Base-by-base conservation (phyloP, 1,140 invertebrate genomes). In the Lasioglossum baleicum region DNA sequence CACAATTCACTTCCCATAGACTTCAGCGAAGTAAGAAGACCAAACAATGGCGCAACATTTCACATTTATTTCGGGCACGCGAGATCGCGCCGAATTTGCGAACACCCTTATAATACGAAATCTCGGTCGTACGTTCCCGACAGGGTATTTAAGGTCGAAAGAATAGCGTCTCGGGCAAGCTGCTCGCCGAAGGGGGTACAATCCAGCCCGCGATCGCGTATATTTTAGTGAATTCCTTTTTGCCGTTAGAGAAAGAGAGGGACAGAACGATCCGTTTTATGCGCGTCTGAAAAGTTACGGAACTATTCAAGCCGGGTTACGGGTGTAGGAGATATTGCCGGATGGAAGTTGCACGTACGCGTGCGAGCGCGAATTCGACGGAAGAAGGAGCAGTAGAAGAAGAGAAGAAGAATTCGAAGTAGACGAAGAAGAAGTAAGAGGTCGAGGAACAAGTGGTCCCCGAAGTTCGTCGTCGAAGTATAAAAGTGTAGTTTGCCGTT, bases 271-370 rank as follows among this genome's bases (percentile, higher is more conserved):
- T 79, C 13, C 61, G 76, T 73, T 79, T 78, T 73, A 73, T 22
- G 76, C 44, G 35, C 69, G 76, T 79, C 76, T 79, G 76, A 73
- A 79, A 79, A 79, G 69, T 79, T 79, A 60, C 48, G 11, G 40
- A 73, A 79, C 70, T 73, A 66, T 79, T 73, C 61, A 2, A 66
- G 76, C 15, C 51, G 51, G 51, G 42, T 65, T 66, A 73, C 64
- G 70, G 40, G 48, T 20, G 51, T 15, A 58, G 20, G 61, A 73
- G 76, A 66, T 66, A 73, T 73, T 56, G 6, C 70, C 35, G 15
- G 13, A 20, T 1, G 22, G 51, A 58, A 66, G 69, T 51, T 63
- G 51, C 53, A 15, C 61, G 31, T 40, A 42, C 6, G 35, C 35
- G 35, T 35, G 17, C 58, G 26, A 7, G 60, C 20, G 20, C 26